Base-by-base conservation (phyloP, 2,113 vertebrate genomes). In the Dipodomys stephensi region DNA sequence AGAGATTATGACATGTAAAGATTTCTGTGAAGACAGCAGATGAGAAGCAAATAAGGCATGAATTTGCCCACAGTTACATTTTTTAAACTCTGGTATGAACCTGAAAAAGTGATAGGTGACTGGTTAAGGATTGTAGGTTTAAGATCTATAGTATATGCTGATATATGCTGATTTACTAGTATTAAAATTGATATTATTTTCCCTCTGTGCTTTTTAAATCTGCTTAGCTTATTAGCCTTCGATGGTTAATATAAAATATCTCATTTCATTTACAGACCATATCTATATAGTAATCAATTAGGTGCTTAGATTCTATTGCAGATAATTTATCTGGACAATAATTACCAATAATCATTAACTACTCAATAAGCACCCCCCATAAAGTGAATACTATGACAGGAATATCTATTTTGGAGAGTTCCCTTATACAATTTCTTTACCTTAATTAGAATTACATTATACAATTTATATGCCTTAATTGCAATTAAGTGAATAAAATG, bases 401-500 rank as follows among this genome's bases (percentile, higher is more conserved):
- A 90, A 53, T 74, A 30, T n/a, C 25, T 71, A 74, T 80, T 86
- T 30, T 83, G 32, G 20, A 86, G 6, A 68, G 16, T 77, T 72
- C 12, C n/a, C 57, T 82, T 76, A 81, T 39, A 2, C 7, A 84
- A 13, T 78, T 87, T 84, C 5, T 53, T 30, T 72, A 57, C 16
- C 46, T 87, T 88, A 44, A 9, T 69, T 91, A 90, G 18, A 83
- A 2, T 73, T 67, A 64, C 7, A 67, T 83, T 86, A 78, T 69
- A 74, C 92, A 90, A 87, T 62, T 22, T 74, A 12, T 1, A 9
- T 88, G 27, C 11, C 23, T 93, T 94, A 53, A 92, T 74, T 90
- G 49, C 84, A 96, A 83, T 83, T 87, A 97, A 83, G 82, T 87
- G 6, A 91, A 16, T 80, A 60, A 88, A 96, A 77, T 95, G 32